Percentiles rank a stretch among this genome's conserved stretches.
These are phyloP conservation scores for Petrophora chlorosata DNA, from an alignment of 2,888 invertebrate genomes.

Conservation along the genomic window DNA sequence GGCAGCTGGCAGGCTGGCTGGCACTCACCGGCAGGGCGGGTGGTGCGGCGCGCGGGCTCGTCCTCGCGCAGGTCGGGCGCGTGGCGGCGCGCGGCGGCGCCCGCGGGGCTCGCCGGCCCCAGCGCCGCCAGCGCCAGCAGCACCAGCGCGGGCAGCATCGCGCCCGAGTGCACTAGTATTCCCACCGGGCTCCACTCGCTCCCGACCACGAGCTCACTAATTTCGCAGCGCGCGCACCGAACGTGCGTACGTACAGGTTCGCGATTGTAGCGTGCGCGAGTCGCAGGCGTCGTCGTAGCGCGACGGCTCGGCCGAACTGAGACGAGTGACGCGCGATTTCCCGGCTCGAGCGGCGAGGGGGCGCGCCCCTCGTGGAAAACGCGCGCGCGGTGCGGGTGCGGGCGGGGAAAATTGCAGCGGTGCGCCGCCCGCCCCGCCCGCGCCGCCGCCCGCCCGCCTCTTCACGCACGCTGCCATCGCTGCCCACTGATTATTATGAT, in stretches of 20 bases:
- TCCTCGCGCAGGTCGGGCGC: constrained; percentile 56
- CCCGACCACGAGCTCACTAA: constrained; percentile 80
- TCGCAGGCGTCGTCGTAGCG: constrained; percentile 70
- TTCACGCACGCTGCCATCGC: constrained; percentile 23
- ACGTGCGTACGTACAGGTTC: constrained; percentile 58
- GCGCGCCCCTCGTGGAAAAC: constrained; percentile 79
- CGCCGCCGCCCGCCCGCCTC: constrained; percentile 45
- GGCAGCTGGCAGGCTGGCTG: constrained; percentile 15
- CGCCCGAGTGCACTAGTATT: constrained; percentile 57
- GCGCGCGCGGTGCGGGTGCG: constrained; percentile 66
- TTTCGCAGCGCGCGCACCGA: constrained; percentile 67
- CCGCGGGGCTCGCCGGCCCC: constrained; percentile 59
- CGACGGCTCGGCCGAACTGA: constrained; percentile 80
- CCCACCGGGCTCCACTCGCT: constrained; percentile 56
- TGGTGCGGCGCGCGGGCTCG: constrained; percentile 80
- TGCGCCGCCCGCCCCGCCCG: constrained; percentile 60
- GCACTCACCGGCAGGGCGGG: constrained; percentile 87
- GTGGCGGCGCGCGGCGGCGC: constrained; percentile 85
- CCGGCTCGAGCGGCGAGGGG: constrained; percentile 75
- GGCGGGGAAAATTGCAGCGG: constrained; percentile 75
- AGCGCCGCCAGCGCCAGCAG: constrained; percentile 67
- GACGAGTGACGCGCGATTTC: constrained; percentile 75
- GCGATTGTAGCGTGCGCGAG: constrained; percentile 62
- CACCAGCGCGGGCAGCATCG: constrained; percentile 74
- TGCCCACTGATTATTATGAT: constrained; percentile 32